A percentile compares a stretch with the other conserved stretches of the same genome.
Evolutionary conservation across 2,888 invertebrate species (phyloP).

Genomic region (Sicus ferrugineus): DNA sequence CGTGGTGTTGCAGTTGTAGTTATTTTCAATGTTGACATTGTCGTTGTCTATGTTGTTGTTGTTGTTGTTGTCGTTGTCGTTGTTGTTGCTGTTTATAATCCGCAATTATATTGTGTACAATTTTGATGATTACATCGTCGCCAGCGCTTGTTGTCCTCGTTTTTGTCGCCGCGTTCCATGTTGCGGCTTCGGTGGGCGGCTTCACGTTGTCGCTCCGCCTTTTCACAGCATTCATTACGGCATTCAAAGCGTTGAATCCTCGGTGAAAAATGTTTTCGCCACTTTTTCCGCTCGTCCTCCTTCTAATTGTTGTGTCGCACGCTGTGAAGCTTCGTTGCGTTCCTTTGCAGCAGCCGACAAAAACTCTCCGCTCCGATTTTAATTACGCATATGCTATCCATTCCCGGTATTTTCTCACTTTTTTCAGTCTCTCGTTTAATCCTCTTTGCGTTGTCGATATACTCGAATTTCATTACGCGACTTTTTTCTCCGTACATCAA

Average conservation of each 20-base stretch:
- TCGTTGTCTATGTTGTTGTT: neutral
- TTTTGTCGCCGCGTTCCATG: no score
- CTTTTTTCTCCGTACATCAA: conserved; percentile 44
- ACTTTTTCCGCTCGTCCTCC: neutral
- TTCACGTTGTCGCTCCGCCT: neutral
- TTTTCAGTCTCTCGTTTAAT: neutral
- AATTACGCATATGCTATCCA: no score
- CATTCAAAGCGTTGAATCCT: neutral
- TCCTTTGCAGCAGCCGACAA: neutral
- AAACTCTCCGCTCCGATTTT: neutral
- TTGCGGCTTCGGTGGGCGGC: neutral
- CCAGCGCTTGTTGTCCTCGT: no score
- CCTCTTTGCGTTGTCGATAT: conserved; percentile 2
- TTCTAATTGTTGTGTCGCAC: neutral
- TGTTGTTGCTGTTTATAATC: no score
- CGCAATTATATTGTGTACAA: no score
- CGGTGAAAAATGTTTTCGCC: neutral
- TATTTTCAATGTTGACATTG: neutral
- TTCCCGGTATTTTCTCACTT: neutral
- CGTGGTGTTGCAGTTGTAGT: neutral
- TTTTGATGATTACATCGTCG: no score
- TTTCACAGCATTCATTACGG: neutral
- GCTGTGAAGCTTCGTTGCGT: neutral
- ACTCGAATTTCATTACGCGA: conserved; percentile 38
- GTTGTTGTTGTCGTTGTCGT: neutral